Base-by-base conservation (phyloP, 2,113 vertebrate genomes). In the Reinhardtius hippoglossoides region DNA sequence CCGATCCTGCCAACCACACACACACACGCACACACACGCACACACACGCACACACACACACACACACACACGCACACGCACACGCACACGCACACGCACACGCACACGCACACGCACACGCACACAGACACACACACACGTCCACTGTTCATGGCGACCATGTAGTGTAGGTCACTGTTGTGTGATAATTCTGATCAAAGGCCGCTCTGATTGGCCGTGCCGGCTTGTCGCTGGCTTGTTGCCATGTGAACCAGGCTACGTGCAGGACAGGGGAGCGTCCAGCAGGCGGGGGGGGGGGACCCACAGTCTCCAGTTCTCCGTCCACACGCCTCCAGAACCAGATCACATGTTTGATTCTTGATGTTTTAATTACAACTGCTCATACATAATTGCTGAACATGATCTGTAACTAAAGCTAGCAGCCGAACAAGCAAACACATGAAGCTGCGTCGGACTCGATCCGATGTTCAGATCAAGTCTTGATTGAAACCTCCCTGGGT, bases 201-300 rank as follows among this genome's bases (percentile, higher is more conserved):
- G 5, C 1, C 0, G 50, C 37, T 35, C n/a, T 91, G 74, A 79
- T 64, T 70, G 77, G 61, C 9, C 1, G 48, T 9, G 40, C 21
- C 50, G 31, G 55, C 69, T 55, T 1, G 7, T 26, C 1, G 1
- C 21, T 84, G 82, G 86, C 64, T 3, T 0, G 58, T 48, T 12
- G 84, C 82, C 76, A 71, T 78, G 81, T 27, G 64, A 87, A 85
- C 46, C 3, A 52, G 88, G 35, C 64, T 92, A 94, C 91, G 88
- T 92, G 93, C 89, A 13, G 76, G 71, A 71, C 20, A 2, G 37
- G 14, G 46, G 52, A 9, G 9, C 3, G 1, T 58, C 55, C 18
- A 0, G 18, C 9, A 44, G 58, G 46, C 18, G 24, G 31, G 16
- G 0, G 23, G 57, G 3, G 60, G 42, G 67, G 68, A n/a, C 13